Evolutionary conservation across 2,888 invertebrate species (phyloP).

Genomic region (Meiosimyza decipiens): DNA sequence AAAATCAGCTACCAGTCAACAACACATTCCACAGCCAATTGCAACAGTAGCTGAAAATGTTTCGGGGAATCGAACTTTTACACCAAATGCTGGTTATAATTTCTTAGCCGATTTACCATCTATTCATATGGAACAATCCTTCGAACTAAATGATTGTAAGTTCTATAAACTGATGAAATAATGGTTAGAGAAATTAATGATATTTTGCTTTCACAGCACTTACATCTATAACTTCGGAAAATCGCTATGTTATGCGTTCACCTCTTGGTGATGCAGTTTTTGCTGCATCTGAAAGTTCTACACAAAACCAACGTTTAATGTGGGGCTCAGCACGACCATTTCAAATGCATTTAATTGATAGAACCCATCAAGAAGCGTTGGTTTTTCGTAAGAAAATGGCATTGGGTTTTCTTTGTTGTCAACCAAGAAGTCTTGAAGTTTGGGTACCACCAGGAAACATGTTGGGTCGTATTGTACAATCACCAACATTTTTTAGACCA

Average conservation of each 20-base stretch:
- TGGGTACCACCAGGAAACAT: slow-evolving; percentile 77
- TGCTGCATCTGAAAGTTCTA: slow-evolving; percentile 77
- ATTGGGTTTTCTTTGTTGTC: slow-evolving; percentile 77
- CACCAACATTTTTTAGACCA: slow-evolving; percentile 75
- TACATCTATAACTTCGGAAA: slow-evolving; percentile 73
- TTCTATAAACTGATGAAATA: slow-evolving; percentile 6
- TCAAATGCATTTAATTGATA: slow-evolving; percentile 83
- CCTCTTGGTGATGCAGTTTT: slow-evolving; percentile 81
- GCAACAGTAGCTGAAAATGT: slow-evolving; percentile 55
- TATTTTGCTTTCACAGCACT: slow-evolving; percentile 50
- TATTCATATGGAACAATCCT: slow-evolving; percentile 81
- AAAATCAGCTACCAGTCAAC: slow-evolving; percentile 39
- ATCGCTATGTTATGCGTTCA: slow-evolving; percentile 78
- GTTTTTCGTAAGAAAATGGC: slow-evolving; percentile 78
- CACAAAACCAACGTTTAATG: slow-evolving; percentile 72
- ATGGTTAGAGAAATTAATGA: background rate
- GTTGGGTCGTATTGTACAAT: slow-evolving; percentile 77
- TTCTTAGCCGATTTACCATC: slow-evolving; percentile 77
- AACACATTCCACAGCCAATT: slow-evolving; percentile 57
- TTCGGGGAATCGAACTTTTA: slow-evolving; percentile 54
- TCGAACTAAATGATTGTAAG: slow-evolving; percentile 80
- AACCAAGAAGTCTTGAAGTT: slow-evolving; percentile 76
- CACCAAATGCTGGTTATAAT: slow-evolving; percentile 76
- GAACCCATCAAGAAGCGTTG: slow-evolving; percentile 84
- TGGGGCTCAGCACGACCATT: slow-evolving; percentile 79